phyloP scores from a whole-genome alignment of 2,113 vertebrate genomes.

The Cryptotis parvus region DNA sequence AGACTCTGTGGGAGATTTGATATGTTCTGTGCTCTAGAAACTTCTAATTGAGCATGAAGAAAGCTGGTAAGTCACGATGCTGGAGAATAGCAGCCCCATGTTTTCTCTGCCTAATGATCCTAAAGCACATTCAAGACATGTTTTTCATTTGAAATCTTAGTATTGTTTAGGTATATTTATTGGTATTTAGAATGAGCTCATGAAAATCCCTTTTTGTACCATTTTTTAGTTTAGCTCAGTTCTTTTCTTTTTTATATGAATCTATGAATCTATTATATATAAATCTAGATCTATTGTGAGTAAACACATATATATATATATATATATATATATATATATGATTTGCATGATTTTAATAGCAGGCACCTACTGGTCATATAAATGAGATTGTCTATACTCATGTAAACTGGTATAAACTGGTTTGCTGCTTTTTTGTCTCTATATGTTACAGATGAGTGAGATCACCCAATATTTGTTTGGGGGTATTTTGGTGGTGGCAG shows the following conservation, averaged over 20 bases:
- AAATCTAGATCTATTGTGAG: background rate
- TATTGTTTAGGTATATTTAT: background rate
- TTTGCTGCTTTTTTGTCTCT: conserved; percentile 34
- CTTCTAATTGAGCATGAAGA: conserved; percentile 67
- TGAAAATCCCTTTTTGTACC: background rate
- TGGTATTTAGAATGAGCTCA: conserved; percentile 4
- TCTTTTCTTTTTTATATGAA: conserved; percentile 17
- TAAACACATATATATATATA: too few species aligned
- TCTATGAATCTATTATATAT: conserved; percentile 27
- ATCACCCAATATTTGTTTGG: too few species aligned
- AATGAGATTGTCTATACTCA: background rate
- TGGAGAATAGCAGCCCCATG: background rate
- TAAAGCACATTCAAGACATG: conserved; percentile 4
- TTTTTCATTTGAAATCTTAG: conserved; percentile 43
- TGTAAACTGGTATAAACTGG: background rate
- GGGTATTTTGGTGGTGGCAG: too few species aligned
- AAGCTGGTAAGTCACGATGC: conserved; percentile 10
- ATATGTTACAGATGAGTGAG: too few species aligned
- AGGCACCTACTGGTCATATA: background rate
- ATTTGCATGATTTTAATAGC: conserved; percentile 6
- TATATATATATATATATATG: too few species aligned
- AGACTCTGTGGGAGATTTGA: conserved; percentile 41
- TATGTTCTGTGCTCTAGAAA: conserved; percentile 68
- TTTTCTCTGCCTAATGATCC: conserved; percentile 49
- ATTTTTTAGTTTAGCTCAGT: background rate